A percentile compares a stretch with the other conserved stretches of the same genome.
These are phyloP conservation scores for Drosophila suboccidentalis DNA, from an alignment of 2,888 invertebrate genomes.

Conservation along the genomic window DNA sequence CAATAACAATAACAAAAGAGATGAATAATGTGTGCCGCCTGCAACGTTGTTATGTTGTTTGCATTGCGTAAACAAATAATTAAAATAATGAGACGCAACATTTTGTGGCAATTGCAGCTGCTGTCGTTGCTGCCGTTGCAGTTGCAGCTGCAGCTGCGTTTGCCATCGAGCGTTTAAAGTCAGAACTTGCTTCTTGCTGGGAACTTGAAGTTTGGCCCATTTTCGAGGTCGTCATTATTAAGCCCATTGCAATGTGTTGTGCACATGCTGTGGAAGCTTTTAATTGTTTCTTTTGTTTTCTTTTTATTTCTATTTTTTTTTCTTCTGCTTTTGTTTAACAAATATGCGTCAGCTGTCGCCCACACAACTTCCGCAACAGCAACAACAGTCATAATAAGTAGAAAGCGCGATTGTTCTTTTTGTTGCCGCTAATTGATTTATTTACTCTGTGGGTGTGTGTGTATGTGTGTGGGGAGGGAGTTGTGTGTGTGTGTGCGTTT, in stretches of 20 bases:
- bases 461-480: not conserved
- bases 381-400: slow-evolving; percentile 8
- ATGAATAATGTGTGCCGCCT: slow-evolving; percentile 61
- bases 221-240: slow-evolving; percentile 41
- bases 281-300: slow-evolving; percentile 61
- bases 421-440: slow-evolving; percentile 74
- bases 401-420: slow-evolving; percentile 30
- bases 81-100: slow-evolving; percentile 75
- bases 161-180: slow-evolving; percentile 64
- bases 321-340: slow-evolving; percentile 57
- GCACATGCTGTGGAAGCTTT: slow-evolving; percentile 70
- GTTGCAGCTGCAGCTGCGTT: slow-evolving; percentile 60
- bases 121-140: slow-evolving; percentile 8
- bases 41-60: slow-evolving; percentile 66
- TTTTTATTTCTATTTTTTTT: not conserved
- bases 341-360: slow-evolving; percentile 74
- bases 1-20: slow-evolving; percentile 10
- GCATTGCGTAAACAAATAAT: slow-evolving; percentile 78
- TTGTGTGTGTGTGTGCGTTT: slow-evolving; percentile 51
- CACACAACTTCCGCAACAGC: slow-evolving; percentile 24
- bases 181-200: slow-evolving; percentile 25
- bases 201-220: slow-evolving; percentile 66
- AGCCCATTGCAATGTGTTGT: slow-evolving; percentile 61
- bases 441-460: slow-evolving; percentile 51
- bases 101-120: slow-evolving; percentile 38